A percentile compares a stretch with the other conserved stretches of the same genome.
These are phyloP conservation scores for Anas bernieri DNA, from an alignment of 2,797 vertebrate genomes.

Conservation along the genomic window DNA sequence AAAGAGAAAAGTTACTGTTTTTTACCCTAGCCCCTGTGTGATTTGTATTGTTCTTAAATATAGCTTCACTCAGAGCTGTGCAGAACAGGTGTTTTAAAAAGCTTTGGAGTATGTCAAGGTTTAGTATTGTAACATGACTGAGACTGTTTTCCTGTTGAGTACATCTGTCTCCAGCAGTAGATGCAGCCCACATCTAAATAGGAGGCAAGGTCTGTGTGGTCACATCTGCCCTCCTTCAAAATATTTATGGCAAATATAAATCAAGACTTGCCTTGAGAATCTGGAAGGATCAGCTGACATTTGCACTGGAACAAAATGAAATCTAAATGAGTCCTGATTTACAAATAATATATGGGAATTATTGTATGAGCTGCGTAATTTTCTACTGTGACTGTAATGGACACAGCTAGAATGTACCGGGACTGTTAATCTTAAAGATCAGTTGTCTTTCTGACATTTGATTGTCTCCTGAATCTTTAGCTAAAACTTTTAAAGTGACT, in stretches of 20 bases:
- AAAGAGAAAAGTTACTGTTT: conserved; percentile 1
- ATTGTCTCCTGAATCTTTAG: background rate
- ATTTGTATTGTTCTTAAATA: background rate
- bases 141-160: background rate
- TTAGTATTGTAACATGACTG: background rate
- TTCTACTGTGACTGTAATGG: background rate
- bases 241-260: conserved; percentile 38
- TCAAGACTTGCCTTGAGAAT: background rate
- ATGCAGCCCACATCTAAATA: background rate
- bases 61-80: background rate
- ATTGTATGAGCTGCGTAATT: background rate
- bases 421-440: background rate
- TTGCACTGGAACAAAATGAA: conserved; percentile 6
- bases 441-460: background rate
- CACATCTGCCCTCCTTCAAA: conserved; percentile 40
- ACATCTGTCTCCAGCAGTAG: conserved; percentile 24
- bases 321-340: background rate
- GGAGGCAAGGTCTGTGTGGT: background rate
- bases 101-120: conserved; percentile 23
- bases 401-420: background rate
- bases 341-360: background rate
- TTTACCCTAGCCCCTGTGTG: background rate
- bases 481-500: background rate
- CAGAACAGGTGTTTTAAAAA: conserved; percentile 50
- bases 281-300: background rate